These are phyloP conservation scores for Sthenelais limicola DNA, from an alignment of 2,888 invertebrate species.

Conservation along the genomic window DNA sequence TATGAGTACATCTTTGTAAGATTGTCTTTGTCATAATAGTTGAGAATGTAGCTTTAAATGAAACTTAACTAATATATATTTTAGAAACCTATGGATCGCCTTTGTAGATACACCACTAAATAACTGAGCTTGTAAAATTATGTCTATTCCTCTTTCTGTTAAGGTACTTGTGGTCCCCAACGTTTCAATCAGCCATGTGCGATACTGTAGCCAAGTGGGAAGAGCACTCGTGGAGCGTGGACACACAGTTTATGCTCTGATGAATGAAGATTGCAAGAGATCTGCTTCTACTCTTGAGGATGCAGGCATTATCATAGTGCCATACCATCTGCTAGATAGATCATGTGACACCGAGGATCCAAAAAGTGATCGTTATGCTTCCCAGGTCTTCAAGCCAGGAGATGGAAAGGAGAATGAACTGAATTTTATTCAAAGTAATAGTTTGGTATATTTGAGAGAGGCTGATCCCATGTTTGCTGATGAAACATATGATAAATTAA, in stretches of 20 bases:
- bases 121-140: too few relatives aligned
- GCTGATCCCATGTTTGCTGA: slow-evolving; percentile 13
- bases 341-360: background rate
- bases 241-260: slow-evolving; percentile 32
- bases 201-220: slow-evolving; percentile 14
- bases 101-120: too few relatives aligned
- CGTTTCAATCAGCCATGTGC: slow-evolving; percentile 17
- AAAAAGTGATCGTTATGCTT: background rate
- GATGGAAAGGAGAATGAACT: too few relatives aligned
- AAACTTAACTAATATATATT: too few relatives aligned
- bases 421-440: too few relatives aligned
- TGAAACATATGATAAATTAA: background rate
- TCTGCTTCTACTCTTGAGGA: background rate
- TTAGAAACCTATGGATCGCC: too few relatives aligned
- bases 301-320: background rate
- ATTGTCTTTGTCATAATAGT: too few relatives aligned
- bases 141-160: too few relatives aligned
- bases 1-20: too few relatives aligned
- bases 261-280: background rate
- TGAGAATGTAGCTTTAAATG: too few relatives aligned
- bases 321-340: background rate
- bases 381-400: background rate
- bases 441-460: too few relatives aligned
- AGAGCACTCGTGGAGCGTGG: slow-evolving; percentile 25
- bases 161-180: slow-evolving; percentile 2